Evolutionary conservation across 2,888 invertebrate species (phyloP).

Genomic region (Herminia tarsipennalis): DNA sequence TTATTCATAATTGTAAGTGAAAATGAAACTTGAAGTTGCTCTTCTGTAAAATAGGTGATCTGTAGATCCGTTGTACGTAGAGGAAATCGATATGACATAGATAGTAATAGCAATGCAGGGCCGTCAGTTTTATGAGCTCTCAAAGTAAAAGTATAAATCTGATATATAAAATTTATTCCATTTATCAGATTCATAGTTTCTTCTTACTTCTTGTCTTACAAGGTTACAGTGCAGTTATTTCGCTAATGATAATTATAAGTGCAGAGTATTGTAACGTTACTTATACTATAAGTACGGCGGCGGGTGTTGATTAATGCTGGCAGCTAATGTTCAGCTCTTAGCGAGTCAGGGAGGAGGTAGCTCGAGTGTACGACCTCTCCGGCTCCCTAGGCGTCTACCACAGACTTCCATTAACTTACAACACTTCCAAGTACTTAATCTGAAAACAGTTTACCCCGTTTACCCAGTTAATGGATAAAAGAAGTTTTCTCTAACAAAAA

Average conservation of each 20-base stretch:
- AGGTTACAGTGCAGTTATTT: constrained; percentile 1
- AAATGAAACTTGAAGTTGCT: too few relatives aligned
- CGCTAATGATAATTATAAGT: constrained; percentile 18
- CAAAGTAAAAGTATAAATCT: too few relatives aligned
- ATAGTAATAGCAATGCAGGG: too few relatives aligned
- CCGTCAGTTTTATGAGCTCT: too few relatives aligned
- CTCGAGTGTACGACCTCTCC: constrained; percentile 20
- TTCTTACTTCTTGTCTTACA: too few relatives aligned
- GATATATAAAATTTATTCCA: too few relatives aligned
- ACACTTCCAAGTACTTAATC: constrained; percentile 42
- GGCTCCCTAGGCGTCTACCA: constrained; percentile 43
- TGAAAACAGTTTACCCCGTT: constrained; percentile 44
- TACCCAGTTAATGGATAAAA: constrained; percentile 44
- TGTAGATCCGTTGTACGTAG: too few relatives aligned
- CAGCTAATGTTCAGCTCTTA: constrained; percentile 38
- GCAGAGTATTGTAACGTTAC: constrained; percentile 14
- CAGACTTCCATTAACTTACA: constrained; percentile 64
- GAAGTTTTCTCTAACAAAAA: constrained; percentile 33
- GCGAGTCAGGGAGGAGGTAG: constrained; percentile 29
- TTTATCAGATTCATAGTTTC: too few relatives aligned
- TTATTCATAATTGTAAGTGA: too few relatives aligned
- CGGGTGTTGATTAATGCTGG: constrained; percentile 30
- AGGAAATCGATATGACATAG: too few relatives aligned
- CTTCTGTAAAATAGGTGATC: too few relatives aligned
- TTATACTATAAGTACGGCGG: constrained; percentile 21